Evolutionary conservation across 1,140 invertebrate species (phyloP), one percentile per base, ranked within the genome.

Genomic region (Drosophila virilis): DNA sequence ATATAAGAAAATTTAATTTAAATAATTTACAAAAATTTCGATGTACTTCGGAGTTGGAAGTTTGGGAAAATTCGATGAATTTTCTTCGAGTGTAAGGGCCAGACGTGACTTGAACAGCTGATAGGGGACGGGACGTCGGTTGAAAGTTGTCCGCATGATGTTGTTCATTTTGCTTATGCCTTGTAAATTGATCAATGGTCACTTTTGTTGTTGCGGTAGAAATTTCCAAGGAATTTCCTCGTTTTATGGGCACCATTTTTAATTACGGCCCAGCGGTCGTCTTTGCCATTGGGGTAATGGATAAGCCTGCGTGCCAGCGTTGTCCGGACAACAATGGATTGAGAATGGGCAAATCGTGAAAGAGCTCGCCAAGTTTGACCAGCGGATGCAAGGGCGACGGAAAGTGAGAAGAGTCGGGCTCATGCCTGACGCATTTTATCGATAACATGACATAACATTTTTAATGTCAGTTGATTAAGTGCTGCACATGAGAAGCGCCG

Each of bases 111-210:
- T 82, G 72, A 78, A 73, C 62, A 43, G 35, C 48, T 77, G 69
- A 64, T 66, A 61, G 57, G 37, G 8, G 33, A 40, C 9, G 33
- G 32, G n/a, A n/a, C 13, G 32, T 35, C 15, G 10, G 54, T 50
- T 51, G 72, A 50, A 76, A 74, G 57, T 61, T 78, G 71, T 78
- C 66, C 48, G 80, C 66, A 62, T 88, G 82, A 88, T 69, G 68
- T 67, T 82, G 82, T 65, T 60, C 76, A 75, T 82, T 86, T 82
- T 76, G 64, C 62, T 78, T 75, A 78, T 77, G 82, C 72, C 78
- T 67, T 88, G 83, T 65, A 79, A 86, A 88, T 88, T 82, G 76
- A 82, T 88, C 68, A 61, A 82, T 77, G 83, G 60, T 55, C 74
- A 70, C 65, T 85, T 61, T 67, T 70, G 28, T 50, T 35, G 42